These are phyloP conservation scores for Cryptomyrus ogoouensis DNA, from an alignment of 2,113 vertebrate genomes.

Conservation along the genomic window DNA sequence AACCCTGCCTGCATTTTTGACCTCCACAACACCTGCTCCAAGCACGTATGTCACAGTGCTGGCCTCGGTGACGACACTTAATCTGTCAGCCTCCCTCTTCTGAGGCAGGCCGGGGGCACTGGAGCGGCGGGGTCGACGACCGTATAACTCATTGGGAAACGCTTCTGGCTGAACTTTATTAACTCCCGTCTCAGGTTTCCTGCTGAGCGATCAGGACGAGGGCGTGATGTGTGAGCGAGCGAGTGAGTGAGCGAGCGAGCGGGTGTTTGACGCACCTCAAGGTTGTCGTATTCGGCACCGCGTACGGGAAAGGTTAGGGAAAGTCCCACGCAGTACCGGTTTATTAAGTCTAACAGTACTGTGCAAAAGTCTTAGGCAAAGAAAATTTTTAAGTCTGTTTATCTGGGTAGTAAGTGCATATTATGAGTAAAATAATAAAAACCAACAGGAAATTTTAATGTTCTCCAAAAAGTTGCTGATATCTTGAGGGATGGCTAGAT, in stretches of 20 bases:
- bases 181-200: constrained; percentile 23
- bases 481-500: background rate
- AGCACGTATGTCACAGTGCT: constrained; percentile 17
- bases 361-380: background rate
- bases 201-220: constrained; percentile 30
- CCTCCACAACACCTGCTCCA: constrained; percentile 13
- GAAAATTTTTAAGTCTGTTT: background rate
- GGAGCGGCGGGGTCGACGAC: constrained; percentile 12
- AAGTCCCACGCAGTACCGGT: background rate
- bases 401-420: background rate
- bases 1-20: constrained; percentile 34
- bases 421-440: background rate
- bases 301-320: constrained; percentile 1
- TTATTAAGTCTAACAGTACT: background rate
- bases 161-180: constrained; percentile 30
- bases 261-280: constrained; percentile 18
- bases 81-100: constrained; percentile 31
- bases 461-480: background rate
- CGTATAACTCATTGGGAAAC: constrained; percentile 31
- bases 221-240: constrained; percentile 10
- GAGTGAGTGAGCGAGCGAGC: background rate
- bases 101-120: constrained; percentile 23
- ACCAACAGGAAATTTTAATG: background rate
- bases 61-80: constrained; percentile 33
- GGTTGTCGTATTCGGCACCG: constrained; percentile 5